A percentile compares a stretch with the other conserved stretches of the same genome.
phyloP scores from a whole-genome alignment of 2,888 invertebrate genomes.

The Thymelicus sylvestris region DNA sequence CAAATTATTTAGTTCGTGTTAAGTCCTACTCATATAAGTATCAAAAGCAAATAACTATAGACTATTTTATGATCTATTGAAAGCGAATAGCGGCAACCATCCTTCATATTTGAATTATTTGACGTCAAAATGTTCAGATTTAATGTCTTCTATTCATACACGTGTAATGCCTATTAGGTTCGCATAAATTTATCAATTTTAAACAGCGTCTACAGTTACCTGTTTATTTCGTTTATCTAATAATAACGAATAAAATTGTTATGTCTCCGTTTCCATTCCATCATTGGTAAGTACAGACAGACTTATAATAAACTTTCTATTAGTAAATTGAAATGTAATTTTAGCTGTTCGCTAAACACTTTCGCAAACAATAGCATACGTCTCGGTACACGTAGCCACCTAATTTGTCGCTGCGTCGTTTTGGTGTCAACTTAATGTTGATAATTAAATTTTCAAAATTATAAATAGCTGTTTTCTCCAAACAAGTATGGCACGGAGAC shows the following conservation, averaged over 20 bases:
- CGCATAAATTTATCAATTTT: slow-evolving; percentile 61
- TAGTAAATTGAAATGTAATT: slow-evolving; percentile 63
- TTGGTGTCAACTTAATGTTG: slow-evolving; percentile 75
- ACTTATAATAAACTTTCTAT: slow-evolving; percentile 71
- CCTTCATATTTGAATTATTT: slow-evolving; percentile 62
- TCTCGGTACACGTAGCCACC: slow-evolving; percentile 50
- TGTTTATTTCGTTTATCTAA: neutral
- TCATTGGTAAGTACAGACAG: slow-evolving; percentile 21
- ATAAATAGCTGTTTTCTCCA: slow-evolving; percentile 64
- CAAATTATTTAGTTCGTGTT: slow-evolving; percentile 15
- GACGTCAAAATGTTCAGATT: slow-evolving; percentile 65
- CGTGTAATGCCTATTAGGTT: slow-evolving; percentile 37
- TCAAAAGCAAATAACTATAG: slow-evolving; percentile 12
- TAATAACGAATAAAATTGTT: neutral
- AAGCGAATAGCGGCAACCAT: slow-evolving; percentile 60
- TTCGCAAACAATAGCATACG: slow-evolving; percentile 62
- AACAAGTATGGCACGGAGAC: slow-evolving; percentile 79
- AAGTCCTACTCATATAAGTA: neutral
- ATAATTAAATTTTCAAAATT: slow-evolving; percentile 80
- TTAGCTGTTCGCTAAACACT: slow-evolving; percentile 60
- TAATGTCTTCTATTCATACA: slow-evolving; percentile 75
- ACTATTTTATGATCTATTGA: slow-evolving; percentile 57
- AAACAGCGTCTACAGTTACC: slow-evolving; percentile 15
- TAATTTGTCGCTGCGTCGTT: slow-evolving; percentile 62
- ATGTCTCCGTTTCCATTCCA: slow-evolving; percentile 43